Percentiles rank a stretch among this genome's conserved stretches.
phyloP scores from a whole-genome alignment of 2,113 vertebrate genomes.

The Heloderma charlesbogerti region DNA sequence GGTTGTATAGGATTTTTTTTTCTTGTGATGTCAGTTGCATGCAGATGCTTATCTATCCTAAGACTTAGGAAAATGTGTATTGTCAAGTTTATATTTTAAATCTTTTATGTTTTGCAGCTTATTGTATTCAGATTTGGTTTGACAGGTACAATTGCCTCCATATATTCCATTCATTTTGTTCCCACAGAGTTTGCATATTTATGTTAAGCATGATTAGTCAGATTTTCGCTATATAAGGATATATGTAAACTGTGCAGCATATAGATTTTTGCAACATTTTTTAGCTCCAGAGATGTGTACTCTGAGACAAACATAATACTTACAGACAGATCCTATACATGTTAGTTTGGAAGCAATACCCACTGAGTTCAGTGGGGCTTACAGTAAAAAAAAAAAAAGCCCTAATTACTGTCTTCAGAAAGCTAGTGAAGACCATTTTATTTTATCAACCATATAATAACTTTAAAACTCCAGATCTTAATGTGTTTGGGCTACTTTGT shows the following conservation, averaged over 20 bases:
- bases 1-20: background rate
- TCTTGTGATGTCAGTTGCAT: background rate
- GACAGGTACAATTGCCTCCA: background rate
- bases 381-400: background rate
- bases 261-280: background rate
- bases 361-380: background rate
- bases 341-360: background rate
- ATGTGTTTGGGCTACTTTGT: background rate
- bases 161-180: background rate
- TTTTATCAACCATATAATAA: background rate
- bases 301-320: background rate
- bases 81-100: conserved; percentile 3
- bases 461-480: background rate
- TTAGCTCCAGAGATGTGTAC: too few relatives aligned
- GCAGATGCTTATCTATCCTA: conserved; percentile 11
- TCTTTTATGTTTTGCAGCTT: conserved; percentile 10
- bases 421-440: background rate
- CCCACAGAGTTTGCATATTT: background rate
- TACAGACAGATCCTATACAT: background rate
- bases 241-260: background rate
- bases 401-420: background rate
- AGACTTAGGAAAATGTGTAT: background rate
- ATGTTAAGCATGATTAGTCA: background rate
- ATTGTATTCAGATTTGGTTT: conserved; percentile 1
- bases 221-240: background rate